These are phyloP conservation scores for Caenorhabditis sp. DNA, from an alignment of 2,888 invertebrate species.

Conservation along the genomic window DNA sequence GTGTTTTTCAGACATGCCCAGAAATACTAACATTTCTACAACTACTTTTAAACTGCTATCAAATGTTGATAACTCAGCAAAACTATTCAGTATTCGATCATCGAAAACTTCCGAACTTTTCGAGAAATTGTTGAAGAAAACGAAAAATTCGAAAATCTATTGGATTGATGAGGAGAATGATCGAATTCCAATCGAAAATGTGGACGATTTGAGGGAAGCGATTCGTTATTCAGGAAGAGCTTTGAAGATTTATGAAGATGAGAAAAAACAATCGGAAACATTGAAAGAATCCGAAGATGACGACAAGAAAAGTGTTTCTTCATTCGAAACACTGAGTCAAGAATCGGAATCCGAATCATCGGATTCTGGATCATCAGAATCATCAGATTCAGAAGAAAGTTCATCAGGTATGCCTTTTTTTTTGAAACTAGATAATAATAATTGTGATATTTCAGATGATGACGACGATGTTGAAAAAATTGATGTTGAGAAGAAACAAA, in stretches of 20 bases:
- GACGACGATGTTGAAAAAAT: too few species aligned
- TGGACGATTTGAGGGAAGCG: background rate
- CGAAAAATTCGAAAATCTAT: background rate
- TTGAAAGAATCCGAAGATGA: background rate
- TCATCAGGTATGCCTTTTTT: background rate
- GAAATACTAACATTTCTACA: background rate
- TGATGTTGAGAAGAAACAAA: too few species aligned
- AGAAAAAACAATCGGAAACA: background rate
- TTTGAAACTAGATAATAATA: background rate
- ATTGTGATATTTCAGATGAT: too few species aligned
- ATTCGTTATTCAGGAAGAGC: background rate
- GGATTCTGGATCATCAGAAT: background rate
- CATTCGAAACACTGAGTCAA: background rate
- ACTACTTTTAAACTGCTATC: background rate
- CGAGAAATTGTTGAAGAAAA: background rate
- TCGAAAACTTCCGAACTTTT: background rate
- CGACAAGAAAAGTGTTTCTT: background rate
- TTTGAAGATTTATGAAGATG: background rate
- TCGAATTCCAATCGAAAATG: background rate
- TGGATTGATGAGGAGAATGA: background rate
- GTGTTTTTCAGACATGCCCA: background rate
- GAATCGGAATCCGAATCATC: background rate
- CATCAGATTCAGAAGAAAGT: background rate
- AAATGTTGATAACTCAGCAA: background rate
- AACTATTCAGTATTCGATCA: background rate